Conservation (phyloP, 30 jellyfish, hydroid and myxozoan genomes). For the Hydractinia symbiolongicarpus region DNA sequence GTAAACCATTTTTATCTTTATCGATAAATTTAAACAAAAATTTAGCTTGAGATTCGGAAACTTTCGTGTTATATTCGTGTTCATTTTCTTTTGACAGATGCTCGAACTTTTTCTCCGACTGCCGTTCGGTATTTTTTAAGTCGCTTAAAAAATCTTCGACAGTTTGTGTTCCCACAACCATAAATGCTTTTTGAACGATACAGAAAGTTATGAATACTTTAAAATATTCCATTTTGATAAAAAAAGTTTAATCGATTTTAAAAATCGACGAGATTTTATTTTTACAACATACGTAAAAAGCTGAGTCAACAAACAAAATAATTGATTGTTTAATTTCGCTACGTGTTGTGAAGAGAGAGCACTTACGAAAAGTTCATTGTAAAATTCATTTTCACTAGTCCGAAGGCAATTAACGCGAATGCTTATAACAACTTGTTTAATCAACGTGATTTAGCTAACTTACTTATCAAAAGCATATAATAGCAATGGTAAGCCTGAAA, state of each 20-base stretch:
- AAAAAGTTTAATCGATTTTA: background rate
- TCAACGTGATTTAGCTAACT: too few species aligned
- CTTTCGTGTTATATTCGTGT: constrained; percentile 17
- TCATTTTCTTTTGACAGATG: constrained; percentile 14
- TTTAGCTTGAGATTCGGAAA: constrained; percentile 21
- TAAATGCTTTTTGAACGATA: background rate
- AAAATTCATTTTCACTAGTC: too few species aligned
- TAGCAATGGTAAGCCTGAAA: too few species aligned
- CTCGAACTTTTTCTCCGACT: constrained; percentile 2
- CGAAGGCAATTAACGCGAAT: too few species aligned
- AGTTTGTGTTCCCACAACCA: background rate
- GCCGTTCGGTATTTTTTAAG: constrained; percentile 1
- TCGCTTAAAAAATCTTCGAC: background rate
- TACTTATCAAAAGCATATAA: too few species aligned
- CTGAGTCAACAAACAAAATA: too few species aligned
- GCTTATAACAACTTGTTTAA: too few species aligned
- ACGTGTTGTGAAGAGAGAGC: too few species aligned
- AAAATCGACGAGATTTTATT: background rate
- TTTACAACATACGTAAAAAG: too few species aligned
- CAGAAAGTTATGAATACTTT: background rate
- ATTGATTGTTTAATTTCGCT: too few species aligned
- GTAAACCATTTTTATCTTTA: background rate
- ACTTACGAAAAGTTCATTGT: too few species aligned
- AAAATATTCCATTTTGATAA: background rate
- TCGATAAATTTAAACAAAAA: constrained; percentile 18